These are phyloP conservation scores for Caenorhabditis brenneri DNA, from an alignment of 1,140 invertebrate genomes.

Conservation along the genomic window DNA sequence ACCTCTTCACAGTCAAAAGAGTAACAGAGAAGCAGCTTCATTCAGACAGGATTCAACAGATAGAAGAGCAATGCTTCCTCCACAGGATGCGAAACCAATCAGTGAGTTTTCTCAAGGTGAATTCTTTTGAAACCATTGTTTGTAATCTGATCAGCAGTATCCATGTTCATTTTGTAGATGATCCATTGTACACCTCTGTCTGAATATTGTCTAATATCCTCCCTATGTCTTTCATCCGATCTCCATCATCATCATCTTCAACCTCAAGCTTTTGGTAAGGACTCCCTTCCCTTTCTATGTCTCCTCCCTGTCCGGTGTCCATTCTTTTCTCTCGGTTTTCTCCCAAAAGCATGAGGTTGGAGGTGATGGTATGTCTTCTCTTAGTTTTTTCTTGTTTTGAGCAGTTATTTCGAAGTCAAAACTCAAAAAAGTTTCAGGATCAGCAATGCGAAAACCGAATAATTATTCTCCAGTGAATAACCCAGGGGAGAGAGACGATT, in stretches of 20 bases:
- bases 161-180: neutral
- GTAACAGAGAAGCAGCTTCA: neutral
- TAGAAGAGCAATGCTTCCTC: conserved; percentile 13
- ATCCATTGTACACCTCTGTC: conserved; percentile 27
- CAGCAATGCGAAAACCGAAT: conserved; percentile 43
- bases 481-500: neutral
- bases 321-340: neutral
- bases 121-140: neutral
- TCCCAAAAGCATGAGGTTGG: conserved; percentile 23
- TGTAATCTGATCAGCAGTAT: too few species aligned
- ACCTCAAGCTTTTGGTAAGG: neutral
- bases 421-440: conserved; percentile 11
- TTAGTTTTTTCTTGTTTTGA: neutral
- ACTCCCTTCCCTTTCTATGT: neutral
- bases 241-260: neutral
- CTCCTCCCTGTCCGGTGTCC: neutral
- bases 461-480: conserved; percentile 19
- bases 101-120: conserved; percentile 2
- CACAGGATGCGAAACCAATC: conserved; percentile 26
- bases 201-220: neutral
- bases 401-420: neutral
- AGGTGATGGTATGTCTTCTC: conserved; percentile 22
- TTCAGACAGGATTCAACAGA: neutral
- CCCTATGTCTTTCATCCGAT: neutral
- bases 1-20: neutral